Percentiles rank a stretch among this genome's conserved stretches.
These are phyloP conservation scores for Patella caerulea DNA, from an alignment of 2,888 invertebrate genomes.

Conservation along the genomic window DNA sequence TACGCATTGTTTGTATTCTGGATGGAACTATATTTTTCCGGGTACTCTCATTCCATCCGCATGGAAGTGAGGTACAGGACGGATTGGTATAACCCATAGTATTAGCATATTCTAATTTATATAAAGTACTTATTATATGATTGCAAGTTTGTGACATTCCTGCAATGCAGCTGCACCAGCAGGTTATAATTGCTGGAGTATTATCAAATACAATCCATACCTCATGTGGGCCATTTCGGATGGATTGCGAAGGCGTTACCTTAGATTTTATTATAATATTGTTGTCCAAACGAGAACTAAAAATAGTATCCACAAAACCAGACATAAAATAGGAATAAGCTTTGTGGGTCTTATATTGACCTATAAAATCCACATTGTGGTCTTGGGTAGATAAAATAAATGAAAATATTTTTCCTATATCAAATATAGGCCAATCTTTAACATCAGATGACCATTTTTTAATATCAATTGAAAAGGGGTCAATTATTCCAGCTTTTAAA, in stretches of 20 bases:
- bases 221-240: slow-evolving; percentile 23
- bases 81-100: too few relatives aligned
- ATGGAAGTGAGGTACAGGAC: too few relatives aligned
- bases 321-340: slow-evolving; percentile 21
- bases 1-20: too few relatives aligned
- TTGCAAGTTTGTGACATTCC: too few relatives aligned
- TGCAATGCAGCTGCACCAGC: slow-evolving; percentile 24
- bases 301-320: slow-evolving; percentile 21
- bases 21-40: too few relatives aligned
- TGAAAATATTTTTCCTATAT: slow-evolving; percentile 23
- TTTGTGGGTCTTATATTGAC: slow-evolving; percentile 24
- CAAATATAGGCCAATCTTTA: slow-evolving; percentile 17
- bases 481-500: too few relatives aligned
- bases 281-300: slow-evolving; percentile 8
- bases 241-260: slow-evolving; percentile 22
- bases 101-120: too few relatives aligned
- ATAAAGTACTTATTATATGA: too few relatives aligned
- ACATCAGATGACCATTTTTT: slow-evolving; percentile 20
- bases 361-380: slow-evolving; percentile 18
- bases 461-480: too few relatives aligned
- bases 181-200: slow-evolving; percentile 8
- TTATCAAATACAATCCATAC: slow-evolving; percentile 14
- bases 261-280: not conserved
- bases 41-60: too few relatives aligned
- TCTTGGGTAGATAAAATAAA: slow-evolving; percentile 17